Evolutionary conservation across 2,888 invertebrate genomes (phyloP).

Genomic region (Sylvicola cinctus): DNA sequence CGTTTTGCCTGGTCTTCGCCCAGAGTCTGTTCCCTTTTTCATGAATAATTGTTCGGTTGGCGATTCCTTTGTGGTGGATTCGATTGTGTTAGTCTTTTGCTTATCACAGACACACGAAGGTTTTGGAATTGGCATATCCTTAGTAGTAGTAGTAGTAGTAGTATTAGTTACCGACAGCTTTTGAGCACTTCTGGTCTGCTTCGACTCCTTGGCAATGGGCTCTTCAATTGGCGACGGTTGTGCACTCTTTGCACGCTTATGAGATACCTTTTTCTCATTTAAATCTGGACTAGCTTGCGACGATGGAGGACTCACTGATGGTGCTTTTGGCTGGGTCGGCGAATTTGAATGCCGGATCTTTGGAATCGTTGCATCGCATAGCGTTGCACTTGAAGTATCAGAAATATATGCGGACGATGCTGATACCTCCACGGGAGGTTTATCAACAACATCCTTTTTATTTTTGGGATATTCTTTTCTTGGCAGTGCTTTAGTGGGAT

Average conservation of each 20-base stretch:
- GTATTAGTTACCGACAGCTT: not conserved
- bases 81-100: constrained; percentile 1
- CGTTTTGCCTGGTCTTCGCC: constrained; percentile 21
- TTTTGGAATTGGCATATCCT: not conserved
- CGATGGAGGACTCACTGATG: not conserved
- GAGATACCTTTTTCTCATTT: constrained; percentile 2
- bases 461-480: too few species aligned
- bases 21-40: constrained; percentile 11
- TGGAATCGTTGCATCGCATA: not conserved
- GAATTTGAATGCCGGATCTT: constrained; percentile 1
- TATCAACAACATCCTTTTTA: not conserved
- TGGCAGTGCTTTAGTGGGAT: too few species aligned
- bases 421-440: not conserved
- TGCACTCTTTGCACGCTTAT: constrained; percentile 5
- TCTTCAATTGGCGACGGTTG: not conserved
- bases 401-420: not conserved
- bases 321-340: constrained; percentile 1
- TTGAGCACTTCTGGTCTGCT: too few species aligned
- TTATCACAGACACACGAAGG: not conserved
- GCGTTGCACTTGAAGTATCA: not conserved
- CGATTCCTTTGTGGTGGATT: constrained; percentile 2
- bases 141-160: not conserved
- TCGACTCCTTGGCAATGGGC: too few species aligned
- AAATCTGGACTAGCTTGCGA: not conserved
- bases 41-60: constrained; percentile 7